Percentiles rank a stretch among this genome's conserved stretches.
Evolutionary conservation across 2,888 invertebrate species (phyloP).

Genomic region (Nemotelus nigrinus): DNA sequence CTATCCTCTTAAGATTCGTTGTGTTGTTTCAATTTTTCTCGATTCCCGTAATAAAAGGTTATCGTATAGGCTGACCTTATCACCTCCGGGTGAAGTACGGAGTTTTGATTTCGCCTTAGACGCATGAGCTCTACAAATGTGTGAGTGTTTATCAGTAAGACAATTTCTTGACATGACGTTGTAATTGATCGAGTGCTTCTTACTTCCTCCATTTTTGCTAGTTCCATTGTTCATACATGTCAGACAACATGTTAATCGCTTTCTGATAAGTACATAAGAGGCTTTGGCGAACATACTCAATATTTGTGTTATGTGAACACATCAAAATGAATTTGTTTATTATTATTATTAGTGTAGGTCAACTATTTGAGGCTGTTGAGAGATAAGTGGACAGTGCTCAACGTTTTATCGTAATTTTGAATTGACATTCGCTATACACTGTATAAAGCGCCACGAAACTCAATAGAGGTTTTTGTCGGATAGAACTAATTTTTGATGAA

Average conservation of each 20-base stretch:
- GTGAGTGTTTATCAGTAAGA: neutral
- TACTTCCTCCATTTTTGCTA: neutral
- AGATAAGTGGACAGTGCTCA: neutral
- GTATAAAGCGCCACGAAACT: too few relatives aligned
- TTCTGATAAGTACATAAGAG: neutral
- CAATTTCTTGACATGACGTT: neutral
- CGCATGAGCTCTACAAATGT: neutral
- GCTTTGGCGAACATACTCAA: too few relatives aligned
- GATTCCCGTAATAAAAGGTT: constrained; percentile 9
- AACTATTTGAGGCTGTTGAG: neutral
- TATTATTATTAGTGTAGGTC: constrained; percentile 21
- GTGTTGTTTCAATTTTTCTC: neutral
- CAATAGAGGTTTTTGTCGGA: too few relatives aligned
- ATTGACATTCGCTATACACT: too few relatives aligned
- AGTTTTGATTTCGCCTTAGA: constrained; percentile 6
- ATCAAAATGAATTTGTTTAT: too few relatives aligned
- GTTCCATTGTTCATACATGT: too few relatives aligned
- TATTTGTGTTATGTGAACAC: too few relatives aligned
- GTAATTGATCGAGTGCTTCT: neutral
- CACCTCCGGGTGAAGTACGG: constrained; percentile 16
- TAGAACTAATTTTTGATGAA: too few relatives aligned
- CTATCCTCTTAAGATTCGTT: too few relatives aligned
- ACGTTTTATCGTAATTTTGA: neutral
- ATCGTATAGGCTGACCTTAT: constrained; percentile 13
- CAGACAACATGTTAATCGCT: constrained; percentile 7